A percentile compares a stretch with the other conserved stretches of the same genome.
Evolutionary conservation across 2,113 vertebrate genomes (phyloP).

Genomic region (Piaya cayana): DNA sequence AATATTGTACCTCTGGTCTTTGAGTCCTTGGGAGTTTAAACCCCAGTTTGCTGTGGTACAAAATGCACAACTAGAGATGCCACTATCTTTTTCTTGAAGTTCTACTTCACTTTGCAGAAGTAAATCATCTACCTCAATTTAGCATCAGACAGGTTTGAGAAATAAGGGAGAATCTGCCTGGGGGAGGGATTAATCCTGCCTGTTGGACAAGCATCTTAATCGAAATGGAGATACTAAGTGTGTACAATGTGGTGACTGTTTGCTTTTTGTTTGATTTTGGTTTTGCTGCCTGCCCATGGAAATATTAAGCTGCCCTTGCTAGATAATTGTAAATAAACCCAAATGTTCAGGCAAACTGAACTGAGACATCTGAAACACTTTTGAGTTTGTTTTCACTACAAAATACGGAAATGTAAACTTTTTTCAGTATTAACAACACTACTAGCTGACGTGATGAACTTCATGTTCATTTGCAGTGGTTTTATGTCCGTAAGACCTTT

Average conservation of each 20-base stretch:
- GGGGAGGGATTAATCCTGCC: conserved; percentile 32
- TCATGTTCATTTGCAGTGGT: conserved; percentile 71
- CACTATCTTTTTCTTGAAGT: conserved; percentile 53
- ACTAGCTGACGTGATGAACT: conserved; percentile 5
- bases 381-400: background rate
- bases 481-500: conserved; percentile 78
- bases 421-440: conserved; percentile 75
- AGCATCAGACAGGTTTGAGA: conserved; percentile 50
- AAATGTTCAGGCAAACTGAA: conserved; percentile 38
- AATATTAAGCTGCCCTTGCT: conserved; percentile 13
- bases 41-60: conserved; percentile 56
- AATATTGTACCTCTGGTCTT: conserved; percentile 34
- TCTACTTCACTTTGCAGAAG: conserved; percentile 76
- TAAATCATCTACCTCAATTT: conserved; percentile 75
- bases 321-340: conserved; percentile 59
- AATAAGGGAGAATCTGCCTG: conserved; percentile 27
- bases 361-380: background rate
- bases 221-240: background rate
- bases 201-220: background rate
- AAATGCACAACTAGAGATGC: conserved; percentile 59
- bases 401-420: background rate
- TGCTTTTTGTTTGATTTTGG: background rate
- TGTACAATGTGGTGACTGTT: conserved; percentile 11
- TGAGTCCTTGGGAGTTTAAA: conserved; percentile 37
- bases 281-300: conserved; percentile 52